Percentiles rank a stretch among this genome's conserved stretches.
Evolutionary conservation across 2,888 invertebrate genomes (phyloP).

Genomic region (Deroplatys truncata): DNA sequence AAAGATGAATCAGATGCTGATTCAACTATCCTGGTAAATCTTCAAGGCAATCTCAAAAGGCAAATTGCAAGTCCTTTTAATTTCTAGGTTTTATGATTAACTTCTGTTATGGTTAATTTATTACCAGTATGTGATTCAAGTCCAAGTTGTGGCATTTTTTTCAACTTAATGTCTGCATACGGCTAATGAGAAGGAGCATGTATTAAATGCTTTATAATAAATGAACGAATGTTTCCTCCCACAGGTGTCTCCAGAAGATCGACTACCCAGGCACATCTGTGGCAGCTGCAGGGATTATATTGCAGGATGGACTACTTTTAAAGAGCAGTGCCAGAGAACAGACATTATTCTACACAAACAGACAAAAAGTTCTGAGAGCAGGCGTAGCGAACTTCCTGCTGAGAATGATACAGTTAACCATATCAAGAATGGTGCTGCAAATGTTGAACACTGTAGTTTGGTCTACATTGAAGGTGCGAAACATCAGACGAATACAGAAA

Average conservation of each 20-base stretch:
- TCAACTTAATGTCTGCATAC: too few relatives aligned
- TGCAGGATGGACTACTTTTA: background rate
- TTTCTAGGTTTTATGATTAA: too few relatives aligned
- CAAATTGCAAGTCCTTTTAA: too few relatives aligned
- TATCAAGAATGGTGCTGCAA: background rate
- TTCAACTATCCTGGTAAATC: too few relatives aligned
- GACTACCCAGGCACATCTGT: background rate
- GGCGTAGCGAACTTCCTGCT: background rate
- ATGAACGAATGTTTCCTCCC: background rate
- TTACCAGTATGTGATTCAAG: too few relatives aligned
- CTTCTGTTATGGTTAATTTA: too few relatives aligned
- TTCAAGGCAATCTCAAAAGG: too few relatives aligned
- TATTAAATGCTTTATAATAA: too few relatives aligned
- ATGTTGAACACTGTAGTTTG: background rate
- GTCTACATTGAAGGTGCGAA: background rate
- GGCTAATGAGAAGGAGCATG: too few relatives aligned
- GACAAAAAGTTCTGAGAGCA: background rate
- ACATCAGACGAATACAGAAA: background rate
- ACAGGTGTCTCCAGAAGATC: constrained; percentile 4
- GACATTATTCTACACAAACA: background rate
- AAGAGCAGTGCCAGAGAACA: background rate
- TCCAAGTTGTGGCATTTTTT: too few relatives aligned
- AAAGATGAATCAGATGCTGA: too few relatives aligned
- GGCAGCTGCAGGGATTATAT: background rate
- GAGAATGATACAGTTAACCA: background rate